Evolutionary conservation across 2,113 vertebrate species (phyloP), one percentile per base, ranked within the genome.

Genomic region (Pardalotus punctatus): DNA sequence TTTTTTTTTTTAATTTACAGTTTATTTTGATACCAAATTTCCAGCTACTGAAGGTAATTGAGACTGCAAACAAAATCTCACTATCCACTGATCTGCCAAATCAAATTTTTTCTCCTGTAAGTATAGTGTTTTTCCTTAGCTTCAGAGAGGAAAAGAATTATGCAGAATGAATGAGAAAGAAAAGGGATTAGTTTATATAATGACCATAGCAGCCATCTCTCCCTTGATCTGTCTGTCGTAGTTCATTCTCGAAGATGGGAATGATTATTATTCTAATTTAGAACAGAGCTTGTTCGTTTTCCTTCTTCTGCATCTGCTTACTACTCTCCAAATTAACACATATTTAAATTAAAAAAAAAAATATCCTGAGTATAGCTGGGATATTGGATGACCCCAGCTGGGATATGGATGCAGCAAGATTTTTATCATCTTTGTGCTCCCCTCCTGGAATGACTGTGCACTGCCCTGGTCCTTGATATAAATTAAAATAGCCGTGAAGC

Each of bases 11-110:
- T 60, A 90, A n/a, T 91, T 94, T 94, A 74, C 42, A 36, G 82
- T 78, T 95, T 83, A 77, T 92, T 94, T 88, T 47, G 54, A 85
- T 83, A 80, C 51, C 71, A 51, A 51, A 70, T 95, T 92, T 67
- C 76, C 38, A 86, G 74, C 85, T 90, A n/a, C 71, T 57, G 88
- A 65, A 83, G 60, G 85, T 86, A 95, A 96, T 90, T 90, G 95
- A 92, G 90, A 86, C 88, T 88, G 88, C 88, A 96, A 96, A 93
- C 93, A 93, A 80, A 93, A 96, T 90, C 85, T 90, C 81, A 12
- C 90, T 74, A 86, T 83, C 94, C 78, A 8, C 85, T 90, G 76
- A 96, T 80, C 94, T 88, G 85, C 92, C 94, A 93, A 92, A 97
- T 95, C 81, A 71, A 73, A 73, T 94, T 86, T 80, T 62, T 94